Evolutionary conservation across 2,888 invertebrate genomes (phyloP), one percentile per base, ranked within the genome.

Genomic region (Lasioglossum vierecki): DNA sequence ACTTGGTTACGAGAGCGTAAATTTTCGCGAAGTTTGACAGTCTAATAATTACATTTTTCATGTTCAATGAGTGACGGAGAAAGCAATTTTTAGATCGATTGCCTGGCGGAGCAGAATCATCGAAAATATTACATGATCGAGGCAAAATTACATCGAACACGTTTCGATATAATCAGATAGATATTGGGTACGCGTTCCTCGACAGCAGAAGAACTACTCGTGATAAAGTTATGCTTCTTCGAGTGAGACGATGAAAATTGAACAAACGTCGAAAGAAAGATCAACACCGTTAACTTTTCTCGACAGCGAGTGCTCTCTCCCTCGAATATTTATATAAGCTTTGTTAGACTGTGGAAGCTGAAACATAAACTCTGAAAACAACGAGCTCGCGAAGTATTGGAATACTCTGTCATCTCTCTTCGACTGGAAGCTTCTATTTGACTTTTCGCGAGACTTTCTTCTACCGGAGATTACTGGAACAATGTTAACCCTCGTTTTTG

Each of bases 231-330:
- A 70, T 41, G n/a, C 22, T 70, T n/a, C 70, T 9, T 70, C 41
- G n/a, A 41, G 39, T 70, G n/a, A n/a, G 70, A 41, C 11, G 41
- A 70, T 41, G 70, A 41, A 70, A 70, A 70, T 70, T 70, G 70
- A 41, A 70, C 70, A 41, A 70, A 70, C 70, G 70, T 70, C 22
- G 70, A 70, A 70, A 70, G 70, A 70, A 70, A 70, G 70, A 41
- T 70, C 70, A 70, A 70, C 70, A 70, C 70, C 41, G 70, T 39
- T n/a, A 70, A 41, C 70, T 70, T 70, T 70, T 41, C 70, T 41
- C 39, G 11, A n/a, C 30, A 22, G n/a, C 39, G 70, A 41, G 70
- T 41, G 41, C 41, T n/a, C n/a, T 39, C 22, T 41, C 39, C n/a
- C 11, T 5, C 39, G 70, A 41, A 41, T 70, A 70, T 70, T 70